Conservation (phyloP, 2,888 invertebrate species). For the Drosophila tanythrix region DNA sequence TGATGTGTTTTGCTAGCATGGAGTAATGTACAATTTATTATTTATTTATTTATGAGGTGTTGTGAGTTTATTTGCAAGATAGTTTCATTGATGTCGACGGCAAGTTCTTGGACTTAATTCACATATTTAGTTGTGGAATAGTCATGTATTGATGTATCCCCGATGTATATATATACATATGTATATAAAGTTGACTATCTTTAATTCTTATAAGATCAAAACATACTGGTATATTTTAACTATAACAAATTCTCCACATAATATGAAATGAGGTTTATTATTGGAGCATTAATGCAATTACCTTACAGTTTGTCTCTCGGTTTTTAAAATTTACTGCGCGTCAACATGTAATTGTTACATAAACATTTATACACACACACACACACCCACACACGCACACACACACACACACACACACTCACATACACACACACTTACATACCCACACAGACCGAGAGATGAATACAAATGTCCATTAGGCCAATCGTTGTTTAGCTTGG, state of each 20-base stretch:
- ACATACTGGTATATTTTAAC: not conserved
- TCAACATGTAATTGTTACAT: slow-evolving; percentile 50
- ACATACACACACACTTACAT: slow-evolving; percentile 17
- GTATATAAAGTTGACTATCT: not conserved
- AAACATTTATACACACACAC: slow-evolving; percentile 12
- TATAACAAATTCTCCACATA: not conserved
- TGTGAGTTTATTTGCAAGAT: not conserved
- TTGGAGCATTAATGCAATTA: slow-evolving; percentile 26
- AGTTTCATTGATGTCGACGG: not conserved
- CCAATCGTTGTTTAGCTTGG: slow-evolving; percentile 48
- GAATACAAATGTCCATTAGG: slow-evolving; percentile 52
- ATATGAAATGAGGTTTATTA: slow-evolving; percentile 11
- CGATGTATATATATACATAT: not conserved
- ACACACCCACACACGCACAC: slow-evolving; percentile 5
- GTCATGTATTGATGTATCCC: not conserved
- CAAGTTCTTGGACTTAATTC: not conserved
- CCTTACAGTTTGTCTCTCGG: not conserved
- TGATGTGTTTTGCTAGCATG: not conserved
- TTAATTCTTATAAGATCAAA: not conserved
- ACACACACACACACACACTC: not conserved
- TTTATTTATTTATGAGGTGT: not conserved
- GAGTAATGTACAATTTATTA: too few relatives aligned
- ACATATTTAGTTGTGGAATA: not conserved
- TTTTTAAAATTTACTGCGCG: slow-evolving; percentile 40
- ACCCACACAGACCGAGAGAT: slow-evolving; percentile 7